Percentiles rank a stretch among this genome's conserved stretches.
phyloP scores from a whole-genome alignment of 2,888 invertebrate species.

The Tanytarsus gracilentus region DNA sequence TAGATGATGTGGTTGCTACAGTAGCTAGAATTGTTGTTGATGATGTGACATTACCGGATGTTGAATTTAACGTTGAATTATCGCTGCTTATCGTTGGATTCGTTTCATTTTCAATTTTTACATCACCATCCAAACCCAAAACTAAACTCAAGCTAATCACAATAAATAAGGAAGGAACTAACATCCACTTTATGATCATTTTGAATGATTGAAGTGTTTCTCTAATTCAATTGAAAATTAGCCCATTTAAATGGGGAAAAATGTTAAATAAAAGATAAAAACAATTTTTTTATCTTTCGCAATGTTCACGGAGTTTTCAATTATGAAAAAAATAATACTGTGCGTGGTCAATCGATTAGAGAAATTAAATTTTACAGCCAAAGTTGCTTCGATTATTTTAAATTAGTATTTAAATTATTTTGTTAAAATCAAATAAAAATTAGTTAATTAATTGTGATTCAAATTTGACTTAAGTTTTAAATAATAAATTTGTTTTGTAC shows the following conservation, averaged over 20 bases:
- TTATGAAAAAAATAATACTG: no score
- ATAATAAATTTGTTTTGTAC: no score
- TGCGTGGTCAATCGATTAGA: no score
- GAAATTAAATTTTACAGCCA: no score
- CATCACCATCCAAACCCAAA: background rate
- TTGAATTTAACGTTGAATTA: background rate
- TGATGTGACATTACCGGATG: background rate
- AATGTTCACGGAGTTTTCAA: no score
- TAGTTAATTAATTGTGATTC: no score
- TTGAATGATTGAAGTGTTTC: background rate
- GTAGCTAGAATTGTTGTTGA: background rate
- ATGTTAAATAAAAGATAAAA: no score
- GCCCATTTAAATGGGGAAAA: background rate
- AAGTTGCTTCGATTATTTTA: no score
- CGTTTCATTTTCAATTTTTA: background rate
- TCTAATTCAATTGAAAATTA: background rate
- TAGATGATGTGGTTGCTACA: background rate
- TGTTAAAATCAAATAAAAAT: no score
- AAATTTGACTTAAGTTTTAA: no score
- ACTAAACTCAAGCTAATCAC: background rate
- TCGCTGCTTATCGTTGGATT: background rate
- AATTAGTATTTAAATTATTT: no score
- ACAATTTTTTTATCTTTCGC: no score
- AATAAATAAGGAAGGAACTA: constrained; percentile 10
- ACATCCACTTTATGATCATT: background rate